Conservation (phyloP, 1,140 invertebrate species). For the Drosophila bocki region DNA sequence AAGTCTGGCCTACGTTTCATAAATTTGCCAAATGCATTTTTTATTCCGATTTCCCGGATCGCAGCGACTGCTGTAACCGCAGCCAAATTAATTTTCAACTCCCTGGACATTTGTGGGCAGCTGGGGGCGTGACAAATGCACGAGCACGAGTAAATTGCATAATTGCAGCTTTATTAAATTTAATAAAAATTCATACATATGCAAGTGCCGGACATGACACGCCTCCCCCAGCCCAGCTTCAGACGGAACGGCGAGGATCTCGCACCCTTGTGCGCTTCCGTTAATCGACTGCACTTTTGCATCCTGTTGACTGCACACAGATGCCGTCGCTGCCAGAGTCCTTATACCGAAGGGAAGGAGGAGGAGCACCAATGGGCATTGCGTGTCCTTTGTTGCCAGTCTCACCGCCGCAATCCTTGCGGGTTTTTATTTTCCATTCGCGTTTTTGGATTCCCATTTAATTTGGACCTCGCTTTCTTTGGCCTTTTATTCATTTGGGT, state of each 20-base stretch:
- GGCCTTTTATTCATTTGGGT: constrained; percentile 21
- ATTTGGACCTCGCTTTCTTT: constrained; percentile 61
- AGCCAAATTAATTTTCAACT: constrained; percentile 72
- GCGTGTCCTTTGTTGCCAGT: constrained; percentile 62
- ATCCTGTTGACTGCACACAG: constrained; percentile 66
- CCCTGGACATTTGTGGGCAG: constrained; percentile 24
- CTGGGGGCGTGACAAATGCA: constrained; percentile 63
- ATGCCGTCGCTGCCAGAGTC: constrained; percentile 18
- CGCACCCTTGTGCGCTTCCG: constrained; percentile 52
- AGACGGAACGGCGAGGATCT: constrained; percentile 19
- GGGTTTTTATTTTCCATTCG: constrained; percentile 22
- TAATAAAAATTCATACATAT: constrained; percentile 73
- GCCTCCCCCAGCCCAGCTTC: constrained; percentile 31
- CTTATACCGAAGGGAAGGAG: constrained; percentile 1
- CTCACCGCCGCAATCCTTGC: constrained; percentile 27
- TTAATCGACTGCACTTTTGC: constrained; percentile 81
- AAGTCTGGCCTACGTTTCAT: constrained; percentile 19
- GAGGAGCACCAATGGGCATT: constrained; percentile 24
- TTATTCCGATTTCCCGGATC: constrained; percentile 15
- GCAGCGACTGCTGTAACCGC: constrained; percentile 42
- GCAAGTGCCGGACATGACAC: constrained; percentile 42
- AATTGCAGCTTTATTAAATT: constrained; percentile 81
- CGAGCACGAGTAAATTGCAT: constrained; percentile 57
- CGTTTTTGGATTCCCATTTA: constrained; percentile 65
- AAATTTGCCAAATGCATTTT: constrained; percentile 17